Conservation (phyloP, 2,113 vertebrate genomes). For the Proterorhinus semilunaris region DNA sequence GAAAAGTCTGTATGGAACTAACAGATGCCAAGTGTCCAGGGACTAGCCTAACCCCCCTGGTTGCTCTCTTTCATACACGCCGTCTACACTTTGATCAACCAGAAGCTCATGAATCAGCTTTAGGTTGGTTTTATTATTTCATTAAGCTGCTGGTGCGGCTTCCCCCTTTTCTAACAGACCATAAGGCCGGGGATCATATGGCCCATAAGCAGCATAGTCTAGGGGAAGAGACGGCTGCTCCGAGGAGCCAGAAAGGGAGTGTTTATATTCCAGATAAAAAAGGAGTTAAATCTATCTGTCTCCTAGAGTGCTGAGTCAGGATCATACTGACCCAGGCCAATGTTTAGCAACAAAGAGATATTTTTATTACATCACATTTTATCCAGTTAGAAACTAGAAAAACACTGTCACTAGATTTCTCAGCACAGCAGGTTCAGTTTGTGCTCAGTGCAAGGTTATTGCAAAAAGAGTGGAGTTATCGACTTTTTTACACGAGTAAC, state of each 20-base stretch:
- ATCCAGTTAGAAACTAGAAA: not conserved
- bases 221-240: not conserved
- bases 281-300: not conserved
- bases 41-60: conserved; percentile 36
- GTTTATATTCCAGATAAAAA: not conserved
- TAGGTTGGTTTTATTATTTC: conserved; percentile 61
- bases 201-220: conserved; percentile 4
- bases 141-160: conserved; percentile 37
- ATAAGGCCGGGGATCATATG: conserved; percentile 41
- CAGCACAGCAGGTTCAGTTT: too few species aligned
- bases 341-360: not conserved
- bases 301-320: conserved; percentile 1
- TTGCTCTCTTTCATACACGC: conserved; percentile 20
- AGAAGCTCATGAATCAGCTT: conserved; percentile 61
- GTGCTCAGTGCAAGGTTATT: too few species aligned
- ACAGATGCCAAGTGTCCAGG: conserved; percentile 72
- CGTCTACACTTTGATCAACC: conserved; percentile 54
- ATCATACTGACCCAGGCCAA: not conserved
- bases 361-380: not conserved
- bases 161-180: conserved; percentile 49
- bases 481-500: too few species aligned
- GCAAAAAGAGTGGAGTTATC: too few species aligned
- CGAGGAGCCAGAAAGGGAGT: not conserved
- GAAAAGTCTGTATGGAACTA: conserved; percentile 63
- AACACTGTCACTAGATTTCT: too few species aligned